Conservation (phyloP, 1,140 invertebrate species). For the Luehdorfia chinensis region DNA sequence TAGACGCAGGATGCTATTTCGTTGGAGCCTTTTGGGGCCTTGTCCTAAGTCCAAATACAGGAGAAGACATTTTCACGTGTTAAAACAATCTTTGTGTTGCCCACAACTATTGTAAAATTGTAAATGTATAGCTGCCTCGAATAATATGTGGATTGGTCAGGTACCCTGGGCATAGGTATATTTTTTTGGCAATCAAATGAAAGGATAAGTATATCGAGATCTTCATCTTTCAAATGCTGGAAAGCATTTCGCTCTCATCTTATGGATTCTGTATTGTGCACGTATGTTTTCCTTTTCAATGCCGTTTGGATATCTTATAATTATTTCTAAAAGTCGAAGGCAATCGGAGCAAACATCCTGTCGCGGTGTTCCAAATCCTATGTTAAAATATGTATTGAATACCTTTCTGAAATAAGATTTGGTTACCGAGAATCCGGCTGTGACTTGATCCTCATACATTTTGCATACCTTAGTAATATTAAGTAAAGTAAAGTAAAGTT, state of each 20-base stretch:
- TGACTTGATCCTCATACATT: constrained; percentile 8
- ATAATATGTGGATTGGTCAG: constrained; percentile 47
- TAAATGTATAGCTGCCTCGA: constrained; percentile 42
- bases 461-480: constrained; percentile 8
- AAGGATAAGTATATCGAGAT: constrained; percentile 6
- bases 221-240: constrained; percentile 5
- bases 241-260: too few relatives aligned
- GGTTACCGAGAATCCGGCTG: constrained; percentile 4
- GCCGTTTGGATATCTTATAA: too few relatives aligned
- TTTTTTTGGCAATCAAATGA: constrained; percentile 57
- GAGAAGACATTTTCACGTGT: background rate
- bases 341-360: constrained; percentile 10
- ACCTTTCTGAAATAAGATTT: constrained; percentile 14
- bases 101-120: too few relatives aligned
- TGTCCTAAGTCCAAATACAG: too few relatives aligned
- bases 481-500: too few relatives aligned
- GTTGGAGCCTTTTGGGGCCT: too few relatives aligned
- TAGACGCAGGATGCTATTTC: too few relatives aligned
- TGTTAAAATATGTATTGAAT: constrained; percentile 12
- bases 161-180: constrained; percentile 33
- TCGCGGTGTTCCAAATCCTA: constrained; percentile 5
- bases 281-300: too few relatives aligned
- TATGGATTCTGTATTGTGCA: too few relatives aligned
- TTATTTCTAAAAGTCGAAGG: constrained; percentile 7
- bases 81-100: too few relatives aligned